Conservation (phyloP, 2,888 invertebrate genomes). For the Ceriagrion tenellum region DNA sequence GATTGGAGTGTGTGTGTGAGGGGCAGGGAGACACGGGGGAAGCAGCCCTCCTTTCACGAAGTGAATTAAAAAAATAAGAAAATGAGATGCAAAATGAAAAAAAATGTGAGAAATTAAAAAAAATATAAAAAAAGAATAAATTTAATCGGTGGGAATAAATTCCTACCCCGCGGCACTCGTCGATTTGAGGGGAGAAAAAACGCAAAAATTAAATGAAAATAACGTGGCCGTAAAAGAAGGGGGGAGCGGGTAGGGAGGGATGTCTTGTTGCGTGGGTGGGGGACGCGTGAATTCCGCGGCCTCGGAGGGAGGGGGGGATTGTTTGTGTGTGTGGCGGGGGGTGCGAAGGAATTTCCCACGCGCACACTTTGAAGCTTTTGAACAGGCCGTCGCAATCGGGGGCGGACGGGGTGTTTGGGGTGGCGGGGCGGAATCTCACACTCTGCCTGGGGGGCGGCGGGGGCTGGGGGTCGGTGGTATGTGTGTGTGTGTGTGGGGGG, state of each 20-base stretch:
- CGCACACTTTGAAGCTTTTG: neutral
- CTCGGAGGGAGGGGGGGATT: too few species aligned
- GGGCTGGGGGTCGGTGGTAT: neutral
- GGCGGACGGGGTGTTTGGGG: neutral
- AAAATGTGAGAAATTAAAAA: neutral
- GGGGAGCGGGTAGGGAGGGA: neutral
- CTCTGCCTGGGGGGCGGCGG: neutral
- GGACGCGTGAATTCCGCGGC: too few species aligned
- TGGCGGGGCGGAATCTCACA: neutral
- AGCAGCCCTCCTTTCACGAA: neutral
- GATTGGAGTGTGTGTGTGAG: too few species aligned
- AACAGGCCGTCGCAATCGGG: neutral
- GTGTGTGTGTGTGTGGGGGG: neutral
- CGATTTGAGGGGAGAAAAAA: neutral
- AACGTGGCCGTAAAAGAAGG: neutral
- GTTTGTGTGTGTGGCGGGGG: neutral
- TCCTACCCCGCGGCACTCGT: neutral
- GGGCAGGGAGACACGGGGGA: too few species aligned
- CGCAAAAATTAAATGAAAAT: neutral
- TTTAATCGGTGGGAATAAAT: neutral
- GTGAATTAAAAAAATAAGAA: neutral
- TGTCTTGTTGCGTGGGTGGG: neutral
- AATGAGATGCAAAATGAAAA: neutral
- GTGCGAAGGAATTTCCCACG: neutral
- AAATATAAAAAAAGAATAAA: too few species aligned